phyloP scores from a whole-genome alignment of 2,797 vertebrate species.

The Bovichtus variegatus region DNA sequence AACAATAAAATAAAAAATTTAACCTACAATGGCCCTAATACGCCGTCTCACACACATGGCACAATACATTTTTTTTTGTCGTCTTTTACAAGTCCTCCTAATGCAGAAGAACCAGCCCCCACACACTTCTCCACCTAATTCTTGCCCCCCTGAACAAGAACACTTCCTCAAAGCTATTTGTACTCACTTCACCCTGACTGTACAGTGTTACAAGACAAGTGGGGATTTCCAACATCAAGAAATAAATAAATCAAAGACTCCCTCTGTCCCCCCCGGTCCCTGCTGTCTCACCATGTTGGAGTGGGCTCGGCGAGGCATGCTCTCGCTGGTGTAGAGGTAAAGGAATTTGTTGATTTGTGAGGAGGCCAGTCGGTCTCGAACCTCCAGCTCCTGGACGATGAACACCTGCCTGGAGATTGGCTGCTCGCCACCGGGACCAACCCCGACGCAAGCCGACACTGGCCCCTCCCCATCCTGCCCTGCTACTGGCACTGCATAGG shows the following conservation, averaged over 20 bases:
- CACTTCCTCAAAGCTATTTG: not conserved
- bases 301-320: slow-evolving; percentile 92
- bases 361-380: slow-evolving; percentile 91
- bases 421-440: slow-evolving; percentile 82
- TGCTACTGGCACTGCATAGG: slow-evolving; percentile 74
- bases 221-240: no score
- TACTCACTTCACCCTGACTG: no score
- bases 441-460: slow-evolving; percentile 30
- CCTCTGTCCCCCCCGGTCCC: not conserved
- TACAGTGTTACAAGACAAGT: no score
- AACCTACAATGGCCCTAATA: no score
- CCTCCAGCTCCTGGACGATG: slow-evolving; percentile 93
- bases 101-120: not conserved
- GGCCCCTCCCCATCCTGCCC: slow-evolving; percentile 78
- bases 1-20: no score
- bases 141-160: no score
- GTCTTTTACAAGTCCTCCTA: not conserved
- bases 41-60: no score
- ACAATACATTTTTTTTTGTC: not conserved
- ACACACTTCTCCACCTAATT: no score
- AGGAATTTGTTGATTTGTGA: slow-evolving; percentile 96
- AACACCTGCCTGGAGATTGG: slow-evolving; percentile 93
- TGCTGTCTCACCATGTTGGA: slow-evolving; percentile 91
- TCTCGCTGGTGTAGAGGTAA: slow-evolving; percentile 94
- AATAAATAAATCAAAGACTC: not conserved